phyloP scores from a whole-genome alignment of 1,140 invertebrate species.

The Drosophila biarmipes region DNA sequence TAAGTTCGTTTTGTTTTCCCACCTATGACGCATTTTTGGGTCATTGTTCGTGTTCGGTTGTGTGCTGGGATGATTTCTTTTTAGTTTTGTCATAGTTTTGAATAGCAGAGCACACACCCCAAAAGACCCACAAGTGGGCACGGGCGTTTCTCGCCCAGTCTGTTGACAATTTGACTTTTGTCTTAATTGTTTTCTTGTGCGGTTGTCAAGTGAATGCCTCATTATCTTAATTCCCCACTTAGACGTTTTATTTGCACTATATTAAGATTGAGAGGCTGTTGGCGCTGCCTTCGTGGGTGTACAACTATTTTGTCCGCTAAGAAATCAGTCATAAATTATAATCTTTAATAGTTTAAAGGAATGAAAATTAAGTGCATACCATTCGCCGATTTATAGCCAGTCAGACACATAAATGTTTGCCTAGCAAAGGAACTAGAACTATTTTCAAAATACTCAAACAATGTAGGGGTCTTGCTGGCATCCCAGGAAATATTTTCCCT shows the following conservation, averaged over 20 bases:
- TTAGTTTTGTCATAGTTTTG: slow-evolving; percentile 36
- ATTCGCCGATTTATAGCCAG: not conserved
- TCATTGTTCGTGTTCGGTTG: slow-evolving; percentile 32
- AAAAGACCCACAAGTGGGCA: slow-evolving; percentile 9
- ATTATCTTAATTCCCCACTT: slow-evolving; percentile 25
- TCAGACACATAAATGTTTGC: slow-evolving; percentile 1
- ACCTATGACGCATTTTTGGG: slow-evolving; percentile 41
- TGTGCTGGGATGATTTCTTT: slow-evolving; percentile 35
- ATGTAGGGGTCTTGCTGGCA: slow-evolving; percentile 8
- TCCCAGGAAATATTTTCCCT: slow-evolving; percentile 2
- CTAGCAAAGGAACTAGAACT: not conserved
- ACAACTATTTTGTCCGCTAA: not conserved
- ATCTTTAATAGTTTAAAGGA: not conserved
- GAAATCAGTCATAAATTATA: not conserved
- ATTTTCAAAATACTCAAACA: slow-evolving; percentile 19
- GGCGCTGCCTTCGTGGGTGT: not conserved
- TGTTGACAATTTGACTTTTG: slow-evolving; percentile 45
- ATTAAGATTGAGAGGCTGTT: slow-evolving; percentile 9
- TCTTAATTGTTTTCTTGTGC: slow-evolving; percentile 14
- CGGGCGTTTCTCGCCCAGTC: slow-evolving; percentile 14
- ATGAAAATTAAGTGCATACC: not conserved
- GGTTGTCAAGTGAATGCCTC: slow-evolving; percentile 37
- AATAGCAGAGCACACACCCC: slow-evolving; percentile 10
- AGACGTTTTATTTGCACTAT: slow-evolving; percentile 18
- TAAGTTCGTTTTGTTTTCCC: slow-evolving; percentile 17